Conservation (phyloP, 2,888 invertebrate species). For the Xanthostigma xanthostigma region DNA sequence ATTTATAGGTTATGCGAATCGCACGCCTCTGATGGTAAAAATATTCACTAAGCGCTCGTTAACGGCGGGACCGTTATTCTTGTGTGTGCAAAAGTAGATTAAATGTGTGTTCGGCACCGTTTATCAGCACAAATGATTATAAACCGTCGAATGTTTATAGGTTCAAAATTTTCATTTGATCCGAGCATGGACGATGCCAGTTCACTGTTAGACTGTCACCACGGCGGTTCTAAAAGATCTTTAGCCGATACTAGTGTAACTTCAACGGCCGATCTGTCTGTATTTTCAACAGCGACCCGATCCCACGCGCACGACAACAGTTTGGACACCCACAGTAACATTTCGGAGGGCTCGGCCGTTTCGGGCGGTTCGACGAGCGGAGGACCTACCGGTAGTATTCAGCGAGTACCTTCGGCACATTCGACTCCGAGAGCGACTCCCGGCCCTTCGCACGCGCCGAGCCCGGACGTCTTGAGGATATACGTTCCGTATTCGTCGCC, state of each 20-base stretch:
- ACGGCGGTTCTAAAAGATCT: conserved; percentile 58
- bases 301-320: conserved; percentile 62
- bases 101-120: too few species aligned
- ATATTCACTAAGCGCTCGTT: too few species aligned
- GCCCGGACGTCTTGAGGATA: conserved; percentile 60
- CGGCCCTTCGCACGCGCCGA: conserved; percentile 43
- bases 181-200: conserved; percentile 52
- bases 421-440: conserved; percentile 53
- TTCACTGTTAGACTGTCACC: conserved; percentile 41
- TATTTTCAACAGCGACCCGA: conserved; percentile 56
- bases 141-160: conserved; percentile 24
- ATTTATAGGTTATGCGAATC: too few species aligned
- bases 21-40: too few species aligned
- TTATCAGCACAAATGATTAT: not conserved
- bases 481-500: conserved; percentile 63
- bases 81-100: too few species aligned
- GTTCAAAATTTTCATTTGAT: conserved; percentile 48
- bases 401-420: conserved; percentile 37
- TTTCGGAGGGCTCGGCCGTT: conserved; percentile 57
- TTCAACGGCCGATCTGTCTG: conserved; percentile 67
- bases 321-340: conserved; percentile 59
- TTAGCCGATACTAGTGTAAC: conserved; percentile 73
- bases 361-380: conserved; percentile 23
- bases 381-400: conserved; percentile 32
- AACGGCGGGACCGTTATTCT: too few species aligned